Percentiles rank a stretch among this genome's conserved stretches.
Evolutionary conservation across 2,113 vertebrate species (phyloP).

Genomic region (Cyanoderma ruficeps): DNA sequence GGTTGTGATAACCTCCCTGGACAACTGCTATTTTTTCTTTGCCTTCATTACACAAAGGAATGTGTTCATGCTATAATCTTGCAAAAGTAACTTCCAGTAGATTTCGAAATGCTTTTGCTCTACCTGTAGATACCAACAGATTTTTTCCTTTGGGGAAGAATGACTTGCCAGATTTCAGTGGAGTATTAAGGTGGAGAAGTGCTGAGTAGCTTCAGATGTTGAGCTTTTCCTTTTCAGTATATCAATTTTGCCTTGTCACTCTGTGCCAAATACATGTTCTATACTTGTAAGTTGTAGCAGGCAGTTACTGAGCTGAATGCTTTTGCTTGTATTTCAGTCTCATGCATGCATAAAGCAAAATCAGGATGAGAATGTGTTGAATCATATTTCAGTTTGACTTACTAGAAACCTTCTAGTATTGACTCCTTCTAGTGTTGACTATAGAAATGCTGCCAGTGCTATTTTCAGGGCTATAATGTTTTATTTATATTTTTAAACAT

Average conservation of each 20-base stretch:
- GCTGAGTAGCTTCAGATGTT: neutral
- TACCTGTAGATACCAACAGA: neutral
- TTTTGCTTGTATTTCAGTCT: neutral
- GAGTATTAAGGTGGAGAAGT: neutral
- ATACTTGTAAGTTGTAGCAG: neutral
- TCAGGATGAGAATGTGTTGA: neutral
- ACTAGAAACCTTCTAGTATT: neutral
- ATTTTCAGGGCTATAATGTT: neutral
- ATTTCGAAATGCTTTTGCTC: neutral
- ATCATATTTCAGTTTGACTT: neutral
- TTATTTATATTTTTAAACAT: slow-evolving; percentile 5
- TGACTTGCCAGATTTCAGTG: neutral
- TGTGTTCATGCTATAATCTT: neutral
- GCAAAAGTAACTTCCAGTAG: neutral
- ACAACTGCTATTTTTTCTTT: neutral
- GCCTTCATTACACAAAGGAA: neutral
- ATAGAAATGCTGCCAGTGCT: neutral
- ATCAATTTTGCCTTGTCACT: neutral
- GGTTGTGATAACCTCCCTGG: neutral
- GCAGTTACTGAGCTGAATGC: neutral
- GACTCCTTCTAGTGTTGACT: neutral
- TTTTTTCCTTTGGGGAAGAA: neutral
- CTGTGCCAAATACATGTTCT: neutral
- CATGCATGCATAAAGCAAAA: neutral
- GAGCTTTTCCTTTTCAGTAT: neutral